phyloP scores from a whole-genome alignment of 1,140 invertebrate species.

The Paramacrobiotus metropolitanus region DNA sequence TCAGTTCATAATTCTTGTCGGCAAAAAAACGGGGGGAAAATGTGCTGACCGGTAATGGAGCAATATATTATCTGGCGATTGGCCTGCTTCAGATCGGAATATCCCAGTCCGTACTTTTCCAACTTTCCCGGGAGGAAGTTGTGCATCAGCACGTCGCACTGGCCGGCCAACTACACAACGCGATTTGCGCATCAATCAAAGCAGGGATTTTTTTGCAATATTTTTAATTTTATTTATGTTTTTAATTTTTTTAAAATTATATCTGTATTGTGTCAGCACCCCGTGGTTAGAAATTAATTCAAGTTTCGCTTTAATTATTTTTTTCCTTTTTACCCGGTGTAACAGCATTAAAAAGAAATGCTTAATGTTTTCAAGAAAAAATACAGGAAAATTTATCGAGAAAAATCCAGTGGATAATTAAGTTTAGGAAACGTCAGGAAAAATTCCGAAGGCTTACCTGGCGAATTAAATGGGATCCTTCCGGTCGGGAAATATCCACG shows the following conservation, averaged over 20 bases:
- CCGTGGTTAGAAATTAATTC: no score
- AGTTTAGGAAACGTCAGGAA: neutral
- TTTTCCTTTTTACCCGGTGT: no score
- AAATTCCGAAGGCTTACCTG: conserved; percentile 21
- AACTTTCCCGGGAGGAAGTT: conserved; percentile 83
- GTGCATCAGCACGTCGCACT: conserved; percentile 70
- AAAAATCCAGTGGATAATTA: conserved; percentile 23
- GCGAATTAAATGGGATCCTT: conserved; percentile 45
- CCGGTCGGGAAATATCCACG: conserved; percentile 46
- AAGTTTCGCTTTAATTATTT: no score
- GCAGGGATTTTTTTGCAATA: no score
- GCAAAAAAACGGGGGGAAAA: neutral
- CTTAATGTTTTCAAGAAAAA: no score
- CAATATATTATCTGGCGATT: conserved; percentile 71
- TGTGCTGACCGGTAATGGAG: conserved; percentile 46
- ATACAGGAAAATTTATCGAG: no score
- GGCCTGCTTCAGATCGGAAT: conserved; percentile 40
- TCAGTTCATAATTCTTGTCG: neutral
- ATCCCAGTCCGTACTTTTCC: conserved; percentile 47
- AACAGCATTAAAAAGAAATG: no score
- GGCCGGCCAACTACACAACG: conserved; percentile 29
- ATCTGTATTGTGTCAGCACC: no score
- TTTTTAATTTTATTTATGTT: no score
- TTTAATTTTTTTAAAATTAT: no score
- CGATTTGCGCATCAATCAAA: no score